Percentiles rank a stretch among this genome's conserved stretches.
These are phyloP conservation scores for Hoplostethus mediterraneus DNA, from an alignment of 2,797 vertebrate species.

Conservation along the genomic window DNA sequence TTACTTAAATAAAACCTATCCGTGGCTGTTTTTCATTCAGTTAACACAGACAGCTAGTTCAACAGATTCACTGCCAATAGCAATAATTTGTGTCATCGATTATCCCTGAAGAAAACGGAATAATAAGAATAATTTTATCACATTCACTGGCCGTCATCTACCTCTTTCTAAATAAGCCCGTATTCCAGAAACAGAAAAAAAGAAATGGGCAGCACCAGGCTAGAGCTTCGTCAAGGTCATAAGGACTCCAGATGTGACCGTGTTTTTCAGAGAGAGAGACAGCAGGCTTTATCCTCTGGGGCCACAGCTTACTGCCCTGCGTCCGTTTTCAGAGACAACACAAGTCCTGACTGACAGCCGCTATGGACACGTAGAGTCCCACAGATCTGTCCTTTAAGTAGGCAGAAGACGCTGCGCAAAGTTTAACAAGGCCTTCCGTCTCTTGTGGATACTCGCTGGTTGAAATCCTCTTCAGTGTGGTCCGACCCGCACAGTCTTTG, in stretches of 20 bases:
- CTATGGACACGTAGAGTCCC: slow-evolving; percentile 32
- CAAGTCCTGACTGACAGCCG: slow-evolving; percentile 76
- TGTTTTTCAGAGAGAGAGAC: slow-evolving; percentile 63
- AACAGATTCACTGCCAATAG: not conserved
- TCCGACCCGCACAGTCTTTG: slow-evolving; percentile 92
- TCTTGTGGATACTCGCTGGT: slow-evolving; percentile 85
- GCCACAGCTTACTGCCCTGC: slow-evolving; percentile 50
- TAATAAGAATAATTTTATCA: slow-evolving; percentile 1
- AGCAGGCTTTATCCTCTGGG: slow-evolving; percentile 59
- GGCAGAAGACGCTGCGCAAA: slow-evolving; percentile 87
- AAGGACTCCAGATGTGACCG: slow-evolving; percentile 80
- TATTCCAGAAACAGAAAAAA: slow-evolving; percentile 52
- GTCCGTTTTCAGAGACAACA: slow-evolving; percentile 40
- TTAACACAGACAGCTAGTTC: not conserved
- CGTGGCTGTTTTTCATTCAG: not conserved
- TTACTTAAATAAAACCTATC: not conserved
- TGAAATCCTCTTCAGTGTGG: slow-evolving; percentile 92
- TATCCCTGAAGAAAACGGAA: not conserved
- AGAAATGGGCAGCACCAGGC: slow-evolving; percentile 39
- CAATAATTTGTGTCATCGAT: not conserved
- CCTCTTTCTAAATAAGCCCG: slow-evolving; percentile 38
- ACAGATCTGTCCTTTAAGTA: slow-evolving; percentile 77
- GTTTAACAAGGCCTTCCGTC: slow-evolving; percentile 87
- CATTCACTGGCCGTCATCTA: slow-evolving; percentile 15
- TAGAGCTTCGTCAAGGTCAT: slow-evolving; percentile 66